Percentiles rank a stretch among this genome's conserved stretches.
These are phyloP conservation scores for Florisuga fusca DNA, from an alignment of 2,797 vertebrate species.

Conservation along the genomic window DNA sequence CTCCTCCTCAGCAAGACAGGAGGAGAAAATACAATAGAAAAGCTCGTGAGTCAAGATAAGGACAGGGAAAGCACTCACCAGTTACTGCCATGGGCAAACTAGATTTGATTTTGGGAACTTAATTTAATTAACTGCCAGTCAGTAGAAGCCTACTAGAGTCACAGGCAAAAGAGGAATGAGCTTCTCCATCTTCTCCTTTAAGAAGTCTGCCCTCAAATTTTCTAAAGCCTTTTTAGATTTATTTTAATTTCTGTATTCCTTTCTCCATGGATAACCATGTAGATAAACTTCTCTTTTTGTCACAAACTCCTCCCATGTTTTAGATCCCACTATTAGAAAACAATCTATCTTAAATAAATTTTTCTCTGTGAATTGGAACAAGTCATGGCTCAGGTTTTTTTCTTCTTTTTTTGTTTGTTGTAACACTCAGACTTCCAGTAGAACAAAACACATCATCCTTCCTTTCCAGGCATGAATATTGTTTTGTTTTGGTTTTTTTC, in stretches of 20 bases:
- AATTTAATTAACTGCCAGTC: neutral
- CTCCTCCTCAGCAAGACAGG: neutral
- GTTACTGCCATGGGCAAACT: neutral
- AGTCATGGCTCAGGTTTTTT: neutral
- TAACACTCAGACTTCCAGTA: neutral
- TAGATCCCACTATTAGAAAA: neutral
- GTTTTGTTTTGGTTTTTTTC: fast-evolving
- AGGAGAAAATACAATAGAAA: neutral
- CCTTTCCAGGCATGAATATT: neutral
- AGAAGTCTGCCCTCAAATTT: neutral
- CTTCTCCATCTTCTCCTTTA: neutral
- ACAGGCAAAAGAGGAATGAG: neutral
- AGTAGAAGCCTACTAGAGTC: neutral
- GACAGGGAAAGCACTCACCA: neutral
- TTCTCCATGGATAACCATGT: neutral
- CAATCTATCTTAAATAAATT: neutral
- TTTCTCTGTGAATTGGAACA: neutral
- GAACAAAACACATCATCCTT: neutral
- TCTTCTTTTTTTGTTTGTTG: fast-evolving
- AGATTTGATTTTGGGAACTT: neutral
- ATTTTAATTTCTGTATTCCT: neutral
- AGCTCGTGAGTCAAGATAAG: neutral
- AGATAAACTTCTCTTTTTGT: neutral
- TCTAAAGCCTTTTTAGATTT: neutral
- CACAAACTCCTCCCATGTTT: neutral